These are phyloP conservation scores for Acrobasis suavella DNA, from an alignment of 2,888 invertebrate species.

Conservation along the genomic window DNA sequence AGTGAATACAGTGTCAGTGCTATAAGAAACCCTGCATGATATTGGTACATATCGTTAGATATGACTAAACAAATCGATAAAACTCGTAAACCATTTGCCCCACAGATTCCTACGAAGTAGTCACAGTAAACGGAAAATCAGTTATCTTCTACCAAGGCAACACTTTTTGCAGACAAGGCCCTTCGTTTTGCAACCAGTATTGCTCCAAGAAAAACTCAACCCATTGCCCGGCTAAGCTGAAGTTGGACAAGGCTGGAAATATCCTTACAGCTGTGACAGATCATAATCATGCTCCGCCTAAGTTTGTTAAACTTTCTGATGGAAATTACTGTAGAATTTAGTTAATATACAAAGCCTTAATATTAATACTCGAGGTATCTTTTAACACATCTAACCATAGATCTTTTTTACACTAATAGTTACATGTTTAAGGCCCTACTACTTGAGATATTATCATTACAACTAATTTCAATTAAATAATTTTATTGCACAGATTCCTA, in stretches of 20 bases:
- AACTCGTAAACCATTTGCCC: neutral
- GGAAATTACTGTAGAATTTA: slow-evolving; percentile 34
- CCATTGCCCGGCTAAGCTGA: slow-evolving; percentile 28
- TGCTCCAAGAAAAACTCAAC: slow-evolving; percentile 29
- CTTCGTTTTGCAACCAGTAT: slow-evolving; percentile 21
- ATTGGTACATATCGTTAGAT: no score
- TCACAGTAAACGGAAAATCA: slow-evolving; percentile 22
- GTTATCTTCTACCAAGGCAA: slow-evolving; percentile 27
- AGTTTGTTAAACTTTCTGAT: slow-evolving; percentile 6
- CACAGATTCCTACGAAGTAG: slow-evolving; percentile 12
- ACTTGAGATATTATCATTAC: no score
- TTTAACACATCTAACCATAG: no score
- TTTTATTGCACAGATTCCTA: neutral
- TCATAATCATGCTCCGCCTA: slow-evolving; percentile 30
- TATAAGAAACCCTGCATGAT: no score
- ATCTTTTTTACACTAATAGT: no score
- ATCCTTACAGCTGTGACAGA: slow-evolving; percentile 25
- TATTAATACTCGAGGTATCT: no score
- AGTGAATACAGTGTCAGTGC: no score
- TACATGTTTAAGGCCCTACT: no score
- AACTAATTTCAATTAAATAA: neutral
- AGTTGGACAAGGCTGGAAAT: slow-evolving; percentile 25
- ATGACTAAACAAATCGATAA: no score
- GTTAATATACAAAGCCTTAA: no score
- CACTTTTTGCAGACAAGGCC: slow-evolving; percentile 31